These are phyloP conservation scores for Meandrina meandrites DNA, from an alignment of 92 coral and sea anemone species.

Conservation along the genomic window DNA sequence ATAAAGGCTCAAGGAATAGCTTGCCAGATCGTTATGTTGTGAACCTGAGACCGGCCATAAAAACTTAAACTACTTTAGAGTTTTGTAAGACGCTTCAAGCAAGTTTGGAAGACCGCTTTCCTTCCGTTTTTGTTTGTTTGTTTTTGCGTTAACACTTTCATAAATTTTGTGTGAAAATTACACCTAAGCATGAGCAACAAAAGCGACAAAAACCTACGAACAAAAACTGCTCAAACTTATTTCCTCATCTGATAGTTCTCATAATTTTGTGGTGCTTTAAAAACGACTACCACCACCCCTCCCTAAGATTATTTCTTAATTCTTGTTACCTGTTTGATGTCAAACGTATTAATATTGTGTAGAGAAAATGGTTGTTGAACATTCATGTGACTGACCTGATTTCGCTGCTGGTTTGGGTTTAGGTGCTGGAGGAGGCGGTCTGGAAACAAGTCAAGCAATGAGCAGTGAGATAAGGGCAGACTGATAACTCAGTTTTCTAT, in stretches of 20 bases:
- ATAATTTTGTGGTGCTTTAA: background rate
- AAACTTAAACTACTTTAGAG: background rate
- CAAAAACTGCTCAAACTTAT: background rate
- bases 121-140: too few relatives aligned
- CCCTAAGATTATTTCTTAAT: background rate
- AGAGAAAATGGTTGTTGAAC: background rate
- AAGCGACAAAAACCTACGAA: background rate
- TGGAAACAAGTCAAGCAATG: constrained; percentile 13
- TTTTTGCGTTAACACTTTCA: too few relatives aligned
- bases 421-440: constrained; percentile 46
- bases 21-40: background rate
- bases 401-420: constrained; percentile 45
- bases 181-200: background rate
- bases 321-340: background rate
- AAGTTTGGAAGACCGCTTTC: background rate
- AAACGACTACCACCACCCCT: background rate
- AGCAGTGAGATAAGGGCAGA: background rate
- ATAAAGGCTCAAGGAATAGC: background rate
- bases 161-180: too few relatives aligned
- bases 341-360: background rate
- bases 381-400: constrained; percentile 26
- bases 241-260: background rate
- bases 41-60: background rate
- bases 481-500: background rate
- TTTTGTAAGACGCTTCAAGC: background rate